Percentiles rank a stretch among this genome's conserved stretches.
Conservation (phyloP, 2,888 invertebrate genomes). For the Asteroscopus sphinx region DNA sequence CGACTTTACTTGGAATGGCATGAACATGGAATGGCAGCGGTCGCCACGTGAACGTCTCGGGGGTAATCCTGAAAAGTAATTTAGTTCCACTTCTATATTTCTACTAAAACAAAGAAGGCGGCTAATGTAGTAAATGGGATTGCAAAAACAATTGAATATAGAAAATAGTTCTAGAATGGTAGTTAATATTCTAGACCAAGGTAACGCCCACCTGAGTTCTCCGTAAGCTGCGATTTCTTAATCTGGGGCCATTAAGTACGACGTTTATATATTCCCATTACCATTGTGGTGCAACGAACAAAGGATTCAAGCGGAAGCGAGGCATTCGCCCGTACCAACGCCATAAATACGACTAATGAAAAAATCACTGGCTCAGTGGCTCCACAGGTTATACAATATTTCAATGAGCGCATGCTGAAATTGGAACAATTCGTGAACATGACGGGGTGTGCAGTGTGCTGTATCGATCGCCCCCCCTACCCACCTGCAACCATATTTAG, state of each 20-base stretch:
- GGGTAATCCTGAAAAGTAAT: constrained; percentile 6
- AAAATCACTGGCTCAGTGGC: constrained; percentile 49
- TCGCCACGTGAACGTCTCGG: not conserved
- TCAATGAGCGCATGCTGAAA: constrained; percentile 52
- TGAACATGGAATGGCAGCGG: no score
- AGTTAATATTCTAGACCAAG: constrained; percentile 46
- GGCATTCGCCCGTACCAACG: constrained; percentile 14
- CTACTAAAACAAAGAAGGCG: constrained; percentile 8
- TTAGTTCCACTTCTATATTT: constrained; percentile 7
- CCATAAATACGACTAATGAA: constrained; percentile 46
- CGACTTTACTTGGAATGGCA: no score
- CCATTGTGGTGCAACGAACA: constrained; percentile 43
- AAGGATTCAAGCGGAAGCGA: constrained; percentile 36
- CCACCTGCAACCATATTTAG: constrained; percentile 56
- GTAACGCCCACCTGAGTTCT: constrained; percentile 43
- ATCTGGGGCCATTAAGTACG: constrained; percentile 46
- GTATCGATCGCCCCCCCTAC: constrained; percentile 56
- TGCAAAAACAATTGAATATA: constrained; percentile 39
- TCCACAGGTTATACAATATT: constrained; percentile 57
- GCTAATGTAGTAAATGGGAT: constrained; percentile 33
- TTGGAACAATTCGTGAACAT: constrained; percentile 54
- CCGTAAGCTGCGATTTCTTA: constrained; percentile 47
- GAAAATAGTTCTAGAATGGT: constrained; percentile 29
- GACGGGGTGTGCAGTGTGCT: constrained; percentile 42
- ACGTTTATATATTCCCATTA: constrained; percentile 43